These are phyloP conservation scores for Cheilosia soror DNA, from an alignment of 2,888 invertebrate species.

Conservation along the genomic window DNA sequence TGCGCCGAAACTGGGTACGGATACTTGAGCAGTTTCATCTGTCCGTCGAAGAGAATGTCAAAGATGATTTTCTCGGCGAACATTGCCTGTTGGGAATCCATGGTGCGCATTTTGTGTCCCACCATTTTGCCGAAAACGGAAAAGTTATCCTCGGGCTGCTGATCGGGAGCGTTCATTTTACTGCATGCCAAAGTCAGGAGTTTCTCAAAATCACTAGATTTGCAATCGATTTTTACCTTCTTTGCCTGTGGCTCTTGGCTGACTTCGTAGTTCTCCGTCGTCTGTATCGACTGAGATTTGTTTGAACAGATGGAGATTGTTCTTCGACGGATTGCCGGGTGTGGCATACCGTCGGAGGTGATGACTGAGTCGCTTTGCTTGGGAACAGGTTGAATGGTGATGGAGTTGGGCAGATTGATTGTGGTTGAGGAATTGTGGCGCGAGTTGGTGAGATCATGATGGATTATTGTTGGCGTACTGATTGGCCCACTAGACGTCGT, in stretches of 20 bases:
- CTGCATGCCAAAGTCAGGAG: constrained; percentile 81
- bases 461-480: constrained; percentile 66
- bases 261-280: constrained; percentile 34
- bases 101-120: constrained; percentile 82
- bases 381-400: constrained; percentile 66
- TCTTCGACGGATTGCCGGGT: constrained; percentile 45
- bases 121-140: constrained; percentile 82
- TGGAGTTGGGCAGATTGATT: constrained; percentile 61
- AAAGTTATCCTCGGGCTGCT: constrained; percentile 80
- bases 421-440: constrained; percentile 51
- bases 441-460: constrained; percentile 70
- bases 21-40: constrained; percentile 81
- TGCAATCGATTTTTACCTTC: constrained; percentile 80
- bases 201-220: constrained; percentile 81
- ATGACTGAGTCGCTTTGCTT: constrained; percentile 50
- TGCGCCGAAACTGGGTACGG: constrained; percentile 54
- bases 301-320: constrained; percentile 63
- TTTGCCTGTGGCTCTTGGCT: constrained; percentile 79
- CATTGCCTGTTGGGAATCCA: constrained; percentile 82
- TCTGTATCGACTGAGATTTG: constrained; percentile 56
- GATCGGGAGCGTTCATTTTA: constrained; percentile 78
- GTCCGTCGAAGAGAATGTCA: constrained; percentile 83
- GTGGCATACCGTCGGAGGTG: constrained; percentile 34
- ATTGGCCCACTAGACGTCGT: constrained; percentile 35
- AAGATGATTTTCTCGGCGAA: constrained; percentile 83